Base-by-base conservation (phyloP, 2,113 vertebrate species). In the Arothron firmamentum region DNA sequence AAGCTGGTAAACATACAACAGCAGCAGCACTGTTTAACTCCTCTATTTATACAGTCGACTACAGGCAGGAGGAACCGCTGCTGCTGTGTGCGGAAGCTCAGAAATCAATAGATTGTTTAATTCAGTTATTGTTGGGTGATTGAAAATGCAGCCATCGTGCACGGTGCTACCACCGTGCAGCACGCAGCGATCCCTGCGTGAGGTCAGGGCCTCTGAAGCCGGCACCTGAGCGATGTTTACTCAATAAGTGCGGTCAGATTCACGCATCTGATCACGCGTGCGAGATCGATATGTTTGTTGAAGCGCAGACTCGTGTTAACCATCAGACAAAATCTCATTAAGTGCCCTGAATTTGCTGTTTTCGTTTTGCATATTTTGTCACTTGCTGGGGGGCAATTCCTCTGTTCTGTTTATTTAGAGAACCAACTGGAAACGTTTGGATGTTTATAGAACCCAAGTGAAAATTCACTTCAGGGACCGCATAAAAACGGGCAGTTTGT, bases 1-100 rank as follows among this genome's bases (percentile, higher is more conserved):
- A 66, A 77, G 80, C 82, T 77, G 62, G 80, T 81, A 78, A 80
- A 84, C 75, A 78, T 72, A 78, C 67, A 82, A 79, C 58, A 77
- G 58, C 63, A 82, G 70, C 62, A 67, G 67, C 59, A 60, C 63
- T 15, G 43, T 80, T 77, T 79, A 80, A 82, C 70, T 76, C 75
- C 52, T 80, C 65, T 76, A 59, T 85, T 86, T 85, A 72, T 80
- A 68, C 73, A 64, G 47, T 66, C 57, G 82, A 71, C 67, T 59
- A 60, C 54, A 67, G 60, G 66, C 73, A 59, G 70, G 25, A 62
- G 21, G 34, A 57, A 59, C 25, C 15, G 65, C 53, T 56, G 48
- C 59, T 51, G 52, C 21, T 10, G 19, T 65, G 50, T 64, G 43
- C 67, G 48, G 41, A 75, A 64, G 62, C 48, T 21, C 38, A 49